These are phyloP conservation scores for Neotragus moschatus DNA, from an alignment of 2,113 vertebrate species.

Conservation along the genomic window DNA sequence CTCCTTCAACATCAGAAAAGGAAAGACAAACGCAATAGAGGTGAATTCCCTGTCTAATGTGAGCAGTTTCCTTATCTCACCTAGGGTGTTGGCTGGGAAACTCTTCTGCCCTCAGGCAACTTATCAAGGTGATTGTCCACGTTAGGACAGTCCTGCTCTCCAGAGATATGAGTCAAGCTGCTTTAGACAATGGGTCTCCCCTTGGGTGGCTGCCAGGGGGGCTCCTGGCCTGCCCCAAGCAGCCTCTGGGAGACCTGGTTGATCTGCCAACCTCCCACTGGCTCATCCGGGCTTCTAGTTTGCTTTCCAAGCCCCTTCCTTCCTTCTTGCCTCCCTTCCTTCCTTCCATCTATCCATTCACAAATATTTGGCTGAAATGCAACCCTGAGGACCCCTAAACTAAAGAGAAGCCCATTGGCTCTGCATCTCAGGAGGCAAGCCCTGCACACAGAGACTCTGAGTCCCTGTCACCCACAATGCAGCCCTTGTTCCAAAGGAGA, in stretches of 20 bases:
- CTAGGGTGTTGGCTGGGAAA: accelerated
- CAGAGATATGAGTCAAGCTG: accelerated
- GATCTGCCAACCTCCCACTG: not conserved
- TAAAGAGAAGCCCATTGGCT: not conserved
- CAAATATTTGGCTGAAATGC: too few species aligned
- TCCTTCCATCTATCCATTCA: not conserved
- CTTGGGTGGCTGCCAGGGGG: accelerated
- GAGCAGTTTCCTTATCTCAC: accelerated
- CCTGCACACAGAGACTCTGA: accelerated
- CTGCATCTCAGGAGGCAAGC: not conserved
- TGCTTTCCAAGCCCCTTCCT: not conserved
- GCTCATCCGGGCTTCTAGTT: not conserved
- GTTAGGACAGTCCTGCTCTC: too few species aligned
- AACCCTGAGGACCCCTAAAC: not conserved
- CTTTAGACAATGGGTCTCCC: too few species aligned
- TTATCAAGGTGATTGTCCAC: not conserved
- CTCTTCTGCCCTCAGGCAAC: not conserved
- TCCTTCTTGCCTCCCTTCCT: not conserved
- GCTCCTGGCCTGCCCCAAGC: not conserved
- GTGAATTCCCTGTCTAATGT: not conserved
- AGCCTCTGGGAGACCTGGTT: not conserved
- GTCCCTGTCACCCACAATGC: not conserved
- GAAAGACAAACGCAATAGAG: not conserved
- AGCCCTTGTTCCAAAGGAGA: not conserved
- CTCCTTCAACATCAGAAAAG: not conserved